Base-by-base conservation (phyloP, 2,113 vertebrate species). In the Neomonachus schauinslandi region DNA sequence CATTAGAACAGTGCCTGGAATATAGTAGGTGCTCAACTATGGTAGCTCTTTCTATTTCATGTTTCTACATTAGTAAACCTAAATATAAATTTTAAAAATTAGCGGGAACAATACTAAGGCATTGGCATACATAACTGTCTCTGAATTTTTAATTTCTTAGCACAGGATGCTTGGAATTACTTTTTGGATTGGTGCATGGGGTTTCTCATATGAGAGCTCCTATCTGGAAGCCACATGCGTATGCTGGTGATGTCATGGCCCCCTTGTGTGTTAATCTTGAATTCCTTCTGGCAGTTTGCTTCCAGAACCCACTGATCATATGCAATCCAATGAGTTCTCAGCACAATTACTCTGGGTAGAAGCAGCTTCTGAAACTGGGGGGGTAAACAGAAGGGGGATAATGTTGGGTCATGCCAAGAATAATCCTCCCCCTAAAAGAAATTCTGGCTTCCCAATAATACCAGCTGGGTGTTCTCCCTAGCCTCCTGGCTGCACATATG, bases 401-500 rank as follows among this genome's bases (percentile, higher is more conserved):
- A 46, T 53, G 3, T 51, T 89, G 36, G 16, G 51, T 92, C 57
- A 82, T 80, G 19, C 59, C 46, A 88, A 97, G 69, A 31, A 87
- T 74, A 96, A 93, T 80, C 36, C 86, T 76, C 10, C 81, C 77
- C 46, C 39, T 65, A 65, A 89, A 84, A 95, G 36, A 94, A 96
- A 95, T 81, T 8, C 36, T 24, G 3, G 31, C 61, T 95, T 89
- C 80, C n/a, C 18, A 49, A 13, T 95, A 96, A 84, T 53, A 96
- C 33, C 94, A 97, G 39, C 31, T 28, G 82, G 84, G 26, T 80
- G 49, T 97, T 98, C 97, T 97, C 96, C 91, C 55, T 88, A 89
- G 93, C 67, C 81, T 83, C 84, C 77, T 97, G 67, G 11, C 72
- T 95, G 24, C 84, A 61, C 94, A 42, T 93, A 74, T 95, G 90